phyloP scores from a whole-genome alignment of 1,140 invertebrate genomes.

The Drosophila watanabei region DNA sequence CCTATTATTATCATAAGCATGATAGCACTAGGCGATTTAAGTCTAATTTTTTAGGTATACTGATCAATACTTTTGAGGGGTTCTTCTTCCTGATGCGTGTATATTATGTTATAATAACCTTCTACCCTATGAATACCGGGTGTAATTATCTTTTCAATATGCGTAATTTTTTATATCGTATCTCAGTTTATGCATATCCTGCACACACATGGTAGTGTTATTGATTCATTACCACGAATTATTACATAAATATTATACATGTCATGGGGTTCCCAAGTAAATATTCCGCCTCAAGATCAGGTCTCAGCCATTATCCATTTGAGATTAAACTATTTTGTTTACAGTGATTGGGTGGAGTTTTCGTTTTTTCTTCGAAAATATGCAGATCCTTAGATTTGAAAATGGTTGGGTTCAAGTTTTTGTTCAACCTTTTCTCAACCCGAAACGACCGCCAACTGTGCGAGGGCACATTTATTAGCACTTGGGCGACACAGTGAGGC shows the following conservation, averaged over 20 bases:
- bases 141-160: constrained; percentile 1
- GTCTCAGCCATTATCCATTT: constrained; percentile 35
- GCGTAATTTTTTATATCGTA: neutral
- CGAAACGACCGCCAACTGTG: constrained; percentile 70
- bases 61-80: neutral
- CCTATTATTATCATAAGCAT: neutral
- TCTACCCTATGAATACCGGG: neutral
- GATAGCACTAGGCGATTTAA: neutral
- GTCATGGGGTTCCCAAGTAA: constrained; percentile 29
- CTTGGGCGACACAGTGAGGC: constrained; percentile 76
- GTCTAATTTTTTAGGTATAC: neutral
- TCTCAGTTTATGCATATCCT: neutral
- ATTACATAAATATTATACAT: constrained; percentile 1
- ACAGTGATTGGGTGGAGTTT: constrained; percentile 45
- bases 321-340: constrained; percentile 38
- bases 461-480: constrained; percentile 81
- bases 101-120: neutral
- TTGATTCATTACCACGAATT: constrained; percentile 33
- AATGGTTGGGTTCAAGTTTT: constrained; percentile 18
- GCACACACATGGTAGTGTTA: neutral
- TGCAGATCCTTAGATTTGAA: constrained; percentile 27
- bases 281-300: constrained; percentile 52
- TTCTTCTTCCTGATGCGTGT: neutral
- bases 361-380: constrained; percentile 2
- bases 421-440: constrained; percentile 8